A percentile compares a stretch with the other conserved stretches of the same genome.
Conservation (phyloP, 2,888 invertebrate species). For the Ochlodes sylvanus region DNA sequence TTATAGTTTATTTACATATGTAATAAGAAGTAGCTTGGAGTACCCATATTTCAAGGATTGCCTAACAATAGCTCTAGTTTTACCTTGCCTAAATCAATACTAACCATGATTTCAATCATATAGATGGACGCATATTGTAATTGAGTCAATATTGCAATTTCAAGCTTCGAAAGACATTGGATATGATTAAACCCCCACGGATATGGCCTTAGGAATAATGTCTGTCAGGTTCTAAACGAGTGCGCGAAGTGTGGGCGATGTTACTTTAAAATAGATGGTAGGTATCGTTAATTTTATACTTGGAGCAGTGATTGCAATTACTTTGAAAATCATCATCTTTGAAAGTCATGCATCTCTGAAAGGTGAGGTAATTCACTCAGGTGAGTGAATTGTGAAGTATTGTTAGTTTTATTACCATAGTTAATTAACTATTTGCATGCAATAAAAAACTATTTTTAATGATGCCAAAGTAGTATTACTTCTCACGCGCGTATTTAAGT, state of each 20-base stretch:
- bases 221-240: slow-evolving; percentile 60
- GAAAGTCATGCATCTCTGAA: too few relatives aligned
- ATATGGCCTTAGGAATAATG: slow-evolving; percentile 39
- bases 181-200: slow-evolving; percentile 29
- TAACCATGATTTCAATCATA: slow-evolving; percentile 4
- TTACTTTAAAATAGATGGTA: slow-evolving; percentile 53
- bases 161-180: slow-evolving; percentile 35
- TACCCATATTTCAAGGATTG: not conserved
- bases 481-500: too few relatives aligned
- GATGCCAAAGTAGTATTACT: too few relatives aligned
- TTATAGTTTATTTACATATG: too few relatives aligned
- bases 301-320: too few relatives aligned
- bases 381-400: too few relatives aligned
- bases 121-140: slow-evolving; percentile 23
- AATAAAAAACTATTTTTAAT: too few relatives aligned
- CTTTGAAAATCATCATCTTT: too few relatives aligned
- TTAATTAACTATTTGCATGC: too few relatives aligned
- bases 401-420: too few relatives aligned
- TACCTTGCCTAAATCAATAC: not conserved
- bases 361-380: too few relatives aligned
- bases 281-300: slow-evolving; percentile 43
- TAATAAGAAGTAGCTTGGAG: too few relatives aligned
- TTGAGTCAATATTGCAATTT: slow-evolving; percentile 31
- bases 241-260: slow-evolving; percentile 56
- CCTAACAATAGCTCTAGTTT: slow-evolving; percentile 11